Percentiles rank a stretch among this genome's conserved stretches.
phyloP scores from a whole-genome alignment of 2,113 vertebrate species.

The Toxostoma redivivum region DNA sequence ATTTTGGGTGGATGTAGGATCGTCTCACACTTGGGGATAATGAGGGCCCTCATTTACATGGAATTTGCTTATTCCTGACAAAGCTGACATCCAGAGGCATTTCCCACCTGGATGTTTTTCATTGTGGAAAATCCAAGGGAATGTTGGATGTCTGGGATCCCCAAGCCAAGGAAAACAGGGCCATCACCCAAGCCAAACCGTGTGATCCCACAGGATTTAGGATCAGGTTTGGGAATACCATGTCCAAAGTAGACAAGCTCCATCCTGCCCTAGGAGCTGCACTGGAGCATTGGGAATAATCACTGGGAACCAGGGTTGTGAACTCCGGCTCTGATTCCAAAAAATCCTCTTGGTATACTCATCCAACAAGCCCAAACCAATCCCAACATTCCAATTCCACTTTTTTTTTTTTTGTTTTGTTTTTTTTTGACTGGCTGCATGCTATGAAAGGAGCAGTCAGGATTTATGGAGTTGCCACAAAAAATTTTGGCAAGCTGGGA shows the following conservation, averaged over 20 bases:
- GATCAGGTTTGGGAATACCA: background rate
- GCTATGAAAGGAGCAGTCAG: background rate
- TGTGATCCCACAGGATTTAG: background rate
- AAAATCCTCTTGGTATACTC: background rate
- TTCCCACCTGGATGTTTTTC: background rate
- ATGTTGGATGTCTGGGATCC: accelerated
- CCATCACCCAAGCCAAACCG: background rate
- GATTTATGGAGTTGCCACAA: background rate
- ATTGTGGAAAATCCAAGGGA: background rate
- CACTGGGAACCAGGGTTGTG: background rate
- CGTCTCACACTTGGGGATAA: background rate
- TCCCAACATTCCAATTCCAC: background rate
- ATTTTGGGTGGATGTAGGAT: background rate
- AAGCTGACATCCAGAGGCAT: background rate
- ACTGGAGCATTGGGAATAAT: background rate
- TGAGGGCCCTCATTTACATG: background rate
- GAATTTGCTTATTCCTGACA: background rate
- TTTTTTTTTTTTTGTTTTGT: too few species aligned
- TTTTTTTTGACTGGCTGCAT: background rate
- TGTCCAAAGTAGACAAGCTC: accelerated
- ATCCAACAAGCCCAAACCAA: constrained; percentile 17
- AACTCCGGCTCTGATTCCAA: background rate
- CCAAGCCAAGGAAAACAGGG: background rate
- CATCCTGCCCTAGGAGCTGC: accelerated
- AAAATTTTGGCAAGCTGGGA: background rate